These are phyloP conservation scores for Zosterops borbonicus DNA, from an alignment of 2,113 vertebrate genomes.

Conservation along the genomic window DNA sequence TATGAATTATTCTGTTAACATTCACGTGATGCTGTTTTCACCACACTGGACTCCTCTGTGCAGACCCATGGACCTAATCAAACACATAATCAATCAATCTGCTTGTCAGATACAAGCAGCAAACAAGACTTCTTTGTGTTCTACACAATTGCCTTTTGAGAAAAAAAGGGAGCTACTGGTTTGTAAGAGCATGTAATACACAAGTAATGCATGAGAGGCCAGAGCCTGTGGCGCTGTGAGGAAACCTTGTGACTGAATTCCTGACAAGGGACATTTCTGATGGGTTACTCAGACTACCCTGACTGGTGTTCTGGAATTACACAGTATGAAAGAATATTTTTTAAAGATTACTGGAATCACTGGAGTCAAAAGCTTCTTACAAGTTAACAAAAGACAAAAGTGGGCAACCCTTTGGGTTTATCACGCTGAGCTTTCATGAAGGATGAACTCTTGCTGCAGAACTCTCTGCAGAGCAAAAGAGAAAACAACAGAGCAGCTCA, in stretches of 20 bases:
- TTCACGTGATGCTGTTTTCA: not conserved
- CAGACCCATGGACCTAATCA: not conserved
- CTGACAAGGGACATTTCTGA: not conserved
- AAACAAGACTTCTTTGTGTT: conserved; percentile 5
- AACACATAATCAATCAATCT: not conserved
- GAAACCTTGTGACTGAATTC: not conserved
- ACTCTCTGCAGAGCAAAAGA: not conserved
- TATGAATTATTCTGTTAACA: not conserved
- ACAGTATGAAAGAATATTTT: not conserved
- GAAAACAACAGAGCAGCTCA: not conserved
- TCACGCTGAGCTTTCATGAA: not conserved
- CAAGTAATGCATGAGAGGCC: fast-evolving
- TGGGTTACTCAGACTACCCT: not conserved
- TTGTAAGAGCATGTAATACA: not conserved
- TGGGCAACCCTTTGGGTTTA: not conserved
- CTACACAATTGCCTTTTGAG: conserved; percentile 7
- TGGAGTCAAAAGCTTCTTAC: not conserved
- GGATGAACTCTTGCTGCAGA: not conserved
- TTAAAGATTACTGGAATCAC: not conserved
- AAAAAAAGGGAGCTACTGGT: not conserved
- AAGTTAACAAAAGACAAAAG: not conserved
- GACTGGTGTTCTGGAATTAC: not conserved
- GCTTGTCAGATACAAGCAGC: not conserved
- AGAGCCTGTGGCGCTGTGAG: not conserved
- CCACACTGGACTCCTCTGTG: not conserved